Evolutionary conservation across 2,888 invertebrate genomes (phyloP), one percentile per base, ranked within the genome.

Genomic region (Bimastos eiseni): DNA sequence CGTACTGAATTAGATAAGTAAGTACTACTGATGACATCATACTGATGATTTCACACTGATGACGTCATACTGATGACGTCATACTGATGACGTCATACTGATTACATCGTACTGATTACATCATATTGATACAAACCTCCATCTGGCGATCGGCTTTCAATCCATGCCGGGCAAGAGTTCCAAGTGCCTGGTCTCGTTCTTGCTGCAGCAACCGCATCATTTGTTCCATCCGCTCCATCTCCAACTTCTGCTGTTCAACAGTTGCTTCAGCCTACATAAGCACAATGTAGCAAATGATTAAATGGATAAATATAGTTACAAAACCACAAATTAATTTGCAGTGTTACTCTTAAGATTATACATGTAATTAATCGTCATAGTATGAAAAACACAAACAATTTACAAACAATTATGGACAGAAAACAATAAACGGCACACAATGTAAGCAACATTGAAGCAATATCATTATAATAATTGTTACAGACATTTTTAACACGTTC

Each of bases 121-220:
- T 49, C 49, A 49, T 49, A 55, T 3, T 55, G 24, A 24, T 30
- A 55, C 55, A 5, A 30, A 44, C 89, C 41, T n/a, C 49, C 19
- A 44, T 37, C 6, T n/a, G 49, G 24, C 34, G 93, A 91, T 94
- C 93, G 24, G 93, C 83, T 21, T 93, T 91, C 33, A 94, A 93
- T 38, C 93, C 94, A 92, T 94, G 93, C 88, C 94, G 93, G 91
- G 93, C 94, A 33, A 94, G 93, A 37, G 93, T 93, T 30, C 92
- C 92, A 38, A 94, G 86, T n/a, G 94, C 93, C 90, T 93, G 92
- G 91, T 94, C 93, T 90, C 93, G 92, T 91, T 94, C 94, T 49
- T 92, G 92, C 70, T 93, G 92, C 37, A 94, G 91, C 33, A 93
- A 93, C 70, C 92, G 92, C 34, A 94, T 92, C 90, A 94, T 88